These are phyloP conservation scores for Drosophila jambulina DNA, from an alignment of 1,140 invertebrate species.

Conservation along the genomic window DNA sequence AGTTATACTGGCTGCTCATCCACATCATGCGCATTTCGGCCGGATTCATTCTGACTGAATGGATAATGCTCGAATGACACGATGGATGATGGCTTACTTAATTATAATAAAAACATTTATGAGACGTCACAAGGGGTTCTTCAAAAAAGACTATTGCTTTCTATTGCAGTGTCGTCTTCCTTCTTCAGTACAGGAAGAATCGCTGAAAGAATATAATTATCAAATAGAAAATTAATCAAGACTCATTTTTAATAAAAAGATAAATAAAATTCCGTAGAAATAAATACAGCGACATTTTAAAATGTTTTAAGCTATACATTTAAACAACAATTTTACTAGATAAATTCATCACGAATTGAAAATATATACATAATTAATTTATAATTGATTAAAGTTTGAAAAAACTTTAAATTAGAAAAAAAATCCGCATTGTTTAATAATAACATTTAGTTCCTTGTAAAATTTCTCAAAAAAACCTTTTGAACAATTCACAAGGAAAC, in stretches of 20 bases:
- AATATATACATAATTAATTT: no score
- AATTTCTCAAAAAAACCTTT: background rate
- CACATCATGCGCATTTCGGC: constrained; percentile 90
- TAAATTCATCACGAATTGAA: no score
- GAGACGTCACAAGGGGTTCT: background rate
- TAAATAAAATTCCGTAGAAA: no score
- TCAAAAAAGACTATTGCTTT: constrained; percentile 2
- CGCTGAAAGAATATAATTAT: constrained; percentile 9
- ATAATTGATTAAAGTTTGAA: no score
- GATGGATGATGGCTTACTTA: constrained; percentile 1
- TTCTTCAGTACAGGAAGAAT: background rate
- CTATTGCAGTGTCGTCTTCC: background rate
- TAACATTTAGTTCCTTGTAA: no score
- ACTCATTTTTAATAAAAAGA: no score
- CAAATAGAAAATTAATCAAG: background rate
- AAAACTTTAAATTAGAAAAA: no score
- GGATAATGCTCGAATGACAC: constrained; percentile 2
- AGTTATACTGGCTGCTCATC: constrained; percentile 88
- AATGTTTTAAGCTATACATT: background rate
- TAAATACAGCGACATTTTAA: no score
- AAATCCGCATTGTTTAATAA: no score
- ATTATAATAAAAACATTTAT: constrained; percentile 35
- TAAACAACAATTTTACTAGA: background rate
- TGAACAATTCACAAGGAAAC: background rate
- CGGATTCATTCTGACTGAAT: constrained; percentile 78